phyloP scores from a whole-genome alignment of 2,888 invertebrate genomes.

The Ditula angustiorana region DNA sequence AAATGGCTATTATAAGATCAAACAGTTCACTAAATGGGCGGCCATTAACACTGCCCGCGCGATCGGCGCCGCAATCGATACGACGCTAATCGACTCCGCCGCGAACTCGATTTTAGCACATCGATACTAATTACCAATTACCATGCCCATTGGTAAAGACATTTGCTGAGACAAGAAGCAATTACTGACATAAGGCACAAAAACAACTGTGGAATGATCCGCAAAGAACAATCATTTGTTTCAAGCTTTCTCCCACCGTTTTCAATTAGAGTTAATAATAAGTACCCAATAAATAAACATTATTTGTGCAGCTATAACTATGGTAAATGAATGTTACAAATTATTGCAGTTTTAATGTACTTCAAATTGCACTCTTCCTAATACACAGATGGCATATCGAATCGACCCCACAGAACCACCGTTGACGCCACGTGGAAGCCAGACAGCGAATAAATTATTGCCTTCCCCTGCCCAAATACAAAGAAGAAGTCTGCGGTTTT shows the following conservation, averaged over 20 bases:
- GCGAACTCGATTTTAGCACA: constrained; percentile 75
- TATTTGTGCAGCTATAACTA: background rate
- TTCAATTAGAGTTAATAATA: background rate
- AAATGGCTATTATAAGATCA: constrained; percentile 72
- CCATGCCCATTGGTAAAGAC: constrained; percentile 60
- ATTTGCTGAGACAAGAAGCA: constrained; percentile 51
- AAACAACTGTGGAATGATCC: background rate
- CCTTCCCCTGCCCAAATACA: constrained; percentile 66
- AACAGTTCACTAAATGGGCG: constrained; percentile 68
- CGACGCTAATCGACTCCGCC: constrained; percentile 68
- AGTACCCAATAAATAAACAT: background rate
- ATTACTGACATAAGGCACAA: background rate
- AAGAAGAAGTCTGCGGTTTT: constrained; percentile 64
- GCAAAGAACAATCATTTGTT: no score
- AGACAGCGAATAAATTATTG: constrained; percentile 70
- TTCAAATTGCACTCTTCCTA: constrained; percentile 19
- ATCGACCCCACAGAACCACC: constrained; percentile 55
- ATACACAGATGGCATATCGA: constrained; percentile 55
- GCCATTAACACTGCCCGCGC: constrained; percentile 74
- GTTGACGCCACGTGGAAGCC: constrained; percentile 69
- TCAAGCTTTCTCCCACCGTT: no score
- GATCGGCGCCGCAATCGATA: constrained; percentile 69
- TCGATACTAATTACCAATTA: constrained; percentile 77
- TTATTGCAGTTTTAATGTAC: constrained; percentile 1
- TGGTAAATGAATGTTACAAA: background rate